These are phyloP conservation scores for Harmothoe impar DNA, from an alignment of 2,888 invertebrate genomes.

Conservation along the genomic window DNA sequence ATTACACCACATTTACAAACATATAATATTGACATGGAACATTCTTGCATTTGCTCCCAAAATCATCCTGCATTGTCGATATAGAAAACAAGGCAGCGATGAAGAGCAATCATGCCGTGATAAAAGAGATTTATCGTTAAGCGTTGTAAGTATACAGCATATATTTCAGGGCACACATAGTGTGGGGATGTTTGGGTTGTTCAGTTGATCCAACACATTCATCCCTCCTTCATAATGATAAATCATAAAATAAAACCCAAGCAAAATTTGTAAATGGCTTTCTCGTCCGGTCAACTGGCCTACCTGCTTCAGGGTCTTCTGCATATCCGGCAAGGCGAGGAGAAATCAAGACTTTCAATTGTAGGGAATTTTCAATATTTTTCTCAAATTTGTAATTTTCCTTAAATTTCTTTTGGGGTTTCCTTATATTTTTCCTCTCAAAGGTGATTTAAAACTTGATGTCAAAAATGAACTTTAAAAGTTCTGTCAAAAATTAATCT, in stretches of 20 bases:
- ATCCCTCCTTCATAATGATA: neutral
- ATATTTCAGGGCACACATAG: neutral
- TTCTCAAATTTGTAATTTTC: no score
- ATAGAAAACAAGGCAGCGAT: neutral
- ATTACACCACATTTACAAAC: no score
- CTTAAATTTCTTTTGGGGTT: no score
- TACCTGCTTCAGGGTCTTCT: slow-evolving; percentile 54
- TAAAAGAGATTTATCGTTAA: neutral
- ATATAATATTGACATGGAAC: no score
- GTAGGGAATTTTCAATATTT: neutral
- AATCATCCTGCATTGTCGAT: neutral
- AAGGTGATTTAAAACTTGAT: no score
- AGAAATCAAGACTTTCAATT: slow-evolving; percentile 30
- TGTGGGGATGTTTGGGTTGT: neutral
- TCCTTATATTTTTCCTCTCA: no score
- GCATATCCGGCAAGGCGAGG: neutral
- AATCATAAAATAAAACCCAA: neutral
- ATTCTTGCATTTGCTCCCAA: neutral
- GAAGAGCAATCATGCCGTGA: neutral
- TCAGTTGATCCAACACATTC: neutral
- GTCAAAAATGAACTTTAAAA: no score
- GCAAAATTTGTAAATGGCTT: neutral
- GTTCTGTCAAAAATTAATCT: no score
- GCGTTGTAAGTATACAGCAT: neutral
- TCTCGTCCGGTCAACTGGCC: neutral